Base-by-base conservation (phyloP, 2,888 invertebrate genomes). In the Acanthosepion esculentum region DNA sequence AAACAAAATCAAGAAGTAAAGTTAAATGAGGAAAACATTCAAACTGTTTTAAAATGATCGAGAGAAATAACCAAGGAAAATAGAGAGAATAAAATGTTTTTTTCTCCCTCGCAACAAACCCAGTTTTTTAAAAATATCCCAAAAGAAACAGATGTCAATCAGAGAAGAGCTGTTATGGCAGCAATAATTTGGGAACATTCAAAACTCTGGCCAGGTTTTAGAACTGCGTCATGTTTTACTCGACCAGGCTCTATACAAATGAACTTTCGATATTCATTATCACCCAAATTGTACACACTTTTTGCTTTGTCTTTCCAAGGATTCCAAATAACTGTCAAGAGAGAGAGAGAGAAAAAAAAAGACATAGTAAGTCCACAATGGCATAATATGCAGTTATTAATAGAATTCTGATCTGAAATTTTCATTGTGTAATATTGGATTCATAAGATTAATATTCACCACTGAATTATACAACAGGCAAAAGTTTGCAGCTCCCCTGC, bases 201-300 rank as follows among this genome's bases (percentile, higher is more conserved):
- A 59, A 95, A 95, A 48, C 95, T 95, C 48, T 95, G 93, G 20
- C 96, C 96, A 10, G 96, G 95, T 3, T 94, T 94, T 29, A 96
- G 95, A 5, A 95, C 94, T 50, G 96, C 95, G 15, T 95, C 96
- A 53, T 95, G 94, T 41, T 93, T 95, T 1, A 97, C 96, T 94
- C 95, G 95, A 53, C 99, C 99, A 95, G 99, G 98, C 98, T 99
- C 99, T 95, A 99, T 99, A 97, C 99, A 99, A 96, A 99, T 98
- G 99, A 99, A 99, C 97, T 99, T 99, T 23, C 99, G 99, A 98
- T 99, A 99, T 98, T 99, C 99, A 97, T 99, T 99, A 97, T 99
- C 99, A n/a, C 99, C 99, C 97, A 99, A 99, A 98, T 99, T 99
- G 6, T 98, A 98, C 98, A 99, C 99, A 97, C 99, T 99, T 96